Evolutionary conservation across 2,888 invertebrate genomes (phyloP), one percentile per base, ranked within the genome.

Genomic region (Caenorhabditis angaria): DNA sequence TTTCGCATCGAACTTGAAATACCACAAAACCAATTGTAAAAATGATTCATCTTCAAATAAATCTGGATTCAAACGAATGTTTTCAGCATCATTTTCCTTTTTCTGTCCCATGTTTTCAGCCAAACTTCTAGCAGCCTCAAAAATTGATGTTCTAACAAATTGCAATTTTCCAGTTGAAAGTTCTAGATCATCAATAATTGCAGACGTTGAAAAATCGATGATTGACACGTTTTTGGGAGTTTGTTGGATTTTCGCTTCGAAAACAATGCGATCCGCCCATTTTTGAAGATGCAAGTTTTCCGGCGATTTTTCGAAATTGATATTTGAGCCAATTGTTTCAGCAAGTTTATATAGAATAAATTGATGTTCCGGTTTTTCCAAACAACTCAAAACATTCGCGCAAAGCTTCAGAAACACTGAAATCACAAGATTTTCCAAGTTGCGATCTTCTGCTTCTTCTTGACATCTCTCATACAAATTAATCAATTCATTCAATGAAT

Each of bases 401-500:
- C 65, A 29, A 10, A 68, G 59, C 41, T 73, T 73, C 8, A 68
- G 28, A 53, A 73, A 73, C 6, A 68, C 59, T 0, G 65, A 54
- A 6, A 73, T 12, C 0, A 65, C 27, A 3, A 73, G 54, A 18
- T 62, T 68, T 20, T 62, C 61, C 18, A 59, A 51, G 51, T 60
- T 65, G 10, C 8, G 6, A 58, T 62, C 25, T 48, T 28, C 5
- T 53, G 54, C 22, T 28, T 73, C 72, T 56, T 69, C n/a, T n/a
- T n/a, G n/a, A n/a, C n/a, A n/a, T n/a, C n/a, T n/a, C n/a, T n/a
- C n/a, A n/a, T 54, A 10, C 32, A 20, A 47, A 24, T 35, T n/a
- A 59, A 67, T 59, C n/a, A 53, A 73, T 68, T 73, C 72, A 22
- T 59, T 73, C 25, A 73, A 32, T 18, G 68, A 65, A 55, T 32